These are phyloP conservation scores for Perizoma affinitatum DNA, from an alignment of 2,888 invertebrate species.

Conservation along the genomic window DNA sequence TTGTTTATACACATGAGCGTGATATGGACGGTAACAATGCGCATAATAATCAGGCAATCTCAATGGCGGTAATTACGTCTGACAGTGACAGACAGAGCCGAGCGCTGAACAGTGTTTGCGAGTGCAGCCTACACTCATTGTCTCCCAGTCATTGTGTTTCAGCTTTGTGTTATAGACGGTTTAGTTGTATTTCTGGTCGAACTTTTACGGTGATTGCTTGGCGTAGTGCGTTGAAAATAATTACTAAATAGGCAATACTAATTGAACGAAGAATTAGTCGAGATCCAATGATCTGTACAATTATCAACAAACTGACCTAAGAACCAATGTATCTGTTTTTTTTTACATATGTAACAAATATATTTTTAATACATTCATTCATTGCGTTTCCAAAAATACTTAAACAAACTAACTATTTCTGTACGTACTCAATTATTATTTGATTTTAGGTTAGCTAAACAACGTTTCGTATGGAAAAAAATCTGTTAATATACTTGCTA, in stretches of 20 bases:
- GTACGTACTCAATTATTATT: no score
- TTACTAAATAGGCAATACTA: background rate
- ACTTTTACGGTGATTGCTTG: slow-evolving; percentile 23
- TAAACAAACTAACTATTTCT: no score
- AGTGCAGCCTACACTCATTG: slow-evolving; percentile 69
- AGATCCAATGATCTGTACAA: no score
- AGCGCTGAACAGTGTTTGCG: slow-evolving; percentile 61
- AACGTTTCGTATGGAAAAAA: no score
- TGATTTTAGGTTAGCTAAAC: no score
- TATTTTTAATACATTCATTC: no score
- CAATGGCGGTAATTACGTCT: slow-evolving; percentile 80
- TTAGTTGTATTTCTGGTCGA: slow-evolving; percentile 42
- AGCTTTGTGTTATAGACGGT: slow-evolving; percentile 66
- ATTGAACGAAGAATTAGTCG: no score
- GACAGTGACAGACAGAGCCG: slow-evolving; percentile 77
- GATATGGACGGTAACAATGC: slow-evolving; percentile 71
- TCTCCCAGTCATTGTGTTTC: slow-evolving; percentile 64
- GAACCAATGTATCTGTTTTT: no score
- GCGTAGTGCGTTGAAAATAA: slow-evolving; percentile 3
- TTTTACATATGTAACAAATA: no score
- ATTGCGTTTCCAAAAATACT: no score
- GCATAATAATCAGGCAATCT: slow-evolving; percentile 79
- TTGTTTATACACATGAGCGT: slow-evolving; percentile 32
- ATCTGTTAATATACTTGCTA: no score
- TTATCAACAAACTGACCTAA: no score